Evolutionary conservation across 2,113 vertebrate genomes (phyloP).

Genomic region (Typhlomys cinereus): DNA sequence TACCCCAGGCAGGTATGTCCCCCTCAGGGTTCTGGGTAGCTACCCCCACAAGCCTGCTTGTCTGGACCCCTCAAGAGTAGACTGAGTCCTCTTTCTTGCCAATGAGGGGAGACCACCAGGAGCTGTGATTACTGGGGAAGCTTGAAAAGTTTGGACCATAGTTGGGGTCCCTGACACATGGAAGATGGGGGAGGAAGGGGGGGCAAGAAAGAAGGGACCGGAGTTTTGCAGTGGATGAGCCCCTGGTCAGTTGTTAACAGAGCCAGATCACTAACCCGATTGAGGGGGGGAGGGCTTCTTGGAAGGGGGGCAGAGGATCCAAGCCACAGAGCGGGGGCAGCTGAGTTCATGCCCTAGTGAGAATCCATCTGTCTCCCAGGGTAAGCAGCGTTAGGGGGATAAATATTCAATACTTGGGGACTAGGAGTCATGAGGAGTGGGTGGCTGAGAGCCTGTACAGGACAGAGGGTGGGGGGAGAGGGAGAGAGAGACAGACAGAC

Average conservation of each 20-base stretch:
- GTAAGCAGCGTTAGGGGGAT: not conserved
- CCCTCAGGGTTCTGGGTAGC: no score
- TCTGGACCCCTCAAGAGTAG: no score
- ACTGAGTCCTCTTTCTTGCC: no score
- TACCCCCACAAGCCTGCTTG: no score
- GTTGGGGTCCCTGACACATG: no score
- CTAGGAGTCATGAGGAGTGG: not conserved
- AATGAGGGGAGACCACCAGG: no score
- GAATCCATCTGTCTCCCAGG: not conserved
- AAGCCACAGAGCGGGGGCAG: not conserved
- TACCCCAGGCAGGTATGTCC: no score
- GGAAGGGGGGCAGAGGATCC: not conserved
- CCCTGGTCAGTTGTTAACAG: no score
- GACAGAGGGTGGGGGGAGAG: not conserved
- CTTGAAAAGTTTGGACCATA: not conserved
- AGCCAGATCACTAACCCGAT: no score
- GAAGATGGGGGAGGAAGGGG: not conserved
- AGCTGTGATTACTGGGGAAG: no score
- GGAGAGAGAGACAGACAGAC: not conserved
- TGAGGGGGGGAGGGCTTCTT: no score
- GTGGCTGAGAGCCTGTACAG: not conserved
- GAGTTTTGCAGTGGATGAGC: no score
- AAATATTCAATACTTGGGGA: slow-evolving; percentile 13
- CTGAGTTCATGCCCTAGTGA: not conserved
- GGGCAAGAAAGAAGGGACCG: not conserved